These are phyloP conservation scores for Ichneumon xanthorius DNA, from an alignment of 2,888 invertebrate species.

Conservation along the genomic window DNA sequence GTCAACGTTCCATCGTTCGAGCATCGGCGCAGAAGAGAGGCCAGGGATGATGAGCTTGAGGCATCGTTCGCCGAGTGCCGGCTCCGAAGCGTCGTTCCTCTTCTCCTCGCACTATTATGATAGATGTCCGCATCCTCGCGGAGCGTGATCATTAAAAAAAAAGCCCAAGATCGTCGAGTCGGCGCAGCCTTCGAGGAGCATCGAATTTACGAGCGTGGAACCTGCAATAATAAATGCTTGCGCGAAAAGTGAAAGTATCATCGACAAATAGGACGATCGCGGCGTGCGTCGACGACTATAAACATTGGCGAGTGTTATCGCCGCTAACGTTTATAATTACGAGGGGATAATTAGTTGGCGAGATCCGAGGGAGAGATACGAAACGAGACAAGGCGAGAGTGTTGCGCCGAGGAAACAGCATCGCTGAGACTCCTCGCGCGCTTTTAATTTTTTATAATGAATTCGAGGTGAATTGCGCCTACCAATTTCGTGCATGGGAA, in stretches of 20 bases:
- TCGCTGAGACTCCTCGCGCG: neutral
- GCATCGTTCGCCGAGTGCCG: conserved; percentile 12
- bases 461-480: neutral
- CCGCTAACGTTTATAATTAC: conserved; percentile 48
- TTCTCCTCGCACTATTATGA: conserved; percentile 4
- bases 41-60: neutral
- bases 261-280: conserved; percentile 37
- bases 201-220: conserved; percentile 46
- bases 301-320: conserved; percentile 67
- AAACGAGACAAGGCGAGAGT: conserved; percentile 31
- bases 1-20: conserved; percentile 6
- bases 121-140: conserved; percentile 2
- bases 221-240: conserved; percentile 43
- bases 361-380: conserved; percentile 34
- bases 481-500: neutral
- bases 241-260: conserved; percentile 70
- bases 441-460: neutral
- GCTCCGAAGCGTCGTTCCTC: neutral
- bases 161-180: conserved; percentile 8
- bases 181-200: conserved; percentile 13
- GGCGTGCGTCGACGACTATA: conserved; percentile 60
- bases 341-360: conserved; percentile 45
- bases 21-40: conserved; percentile 3
- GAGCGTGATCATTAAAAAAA: neutral
- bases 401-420: neutral